These are phyloP conservation scores for Misgurnus mizolepis DNA, from an alignment of 2,113 vertebrate genomes.

Conservation along the genomic window DNA sequence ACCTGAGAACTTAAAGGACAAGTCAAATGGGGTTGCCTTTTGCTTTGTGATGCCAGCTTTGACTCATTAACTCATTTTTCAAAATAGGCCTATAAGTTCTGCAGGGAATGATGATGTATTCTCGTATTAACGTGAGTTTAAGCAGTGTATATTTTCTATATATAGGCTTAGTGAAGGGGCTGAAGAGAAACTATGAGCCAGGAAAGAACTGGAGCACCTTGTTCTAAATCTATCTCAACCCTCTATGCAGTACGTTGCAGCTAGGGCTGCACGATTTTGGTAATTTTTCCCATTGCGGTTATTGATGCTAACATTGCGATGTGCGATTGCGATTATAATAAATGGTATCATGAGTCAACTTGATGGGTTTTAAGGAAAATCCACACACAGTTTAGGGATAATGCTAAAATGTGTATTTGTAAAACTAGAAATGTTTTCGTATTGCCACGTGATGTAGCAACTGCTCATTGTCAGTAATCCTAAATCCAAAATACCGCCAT, in stretches of 20 bases:
- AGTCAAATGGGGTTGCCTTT: conserved; percentile 4
- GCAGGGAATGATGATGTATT: conserved; percentile 6
- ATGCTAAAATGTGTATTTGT: too few relatives aligned
- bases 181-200: conserved; percentile 67
- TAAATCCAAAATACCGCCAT: too few relatives aligned
- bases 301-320: too few relatives aligned
- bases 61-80: not conserved
- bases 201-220: conserved; percentile 76
- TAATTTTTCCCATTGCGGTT: too few relatives aligned
- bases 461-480: too few relatives aligned
- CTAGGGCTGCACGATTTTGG: too few relatives aligned
- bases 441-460: too few relatives aligned
- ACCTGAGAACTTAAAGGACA: conserved; percentile 8
- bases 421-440: too few relatives aligned
- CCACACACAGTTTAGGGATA: too few relatives aligned
- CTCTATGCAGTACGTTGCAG: conserved; percentile 35
- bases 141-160: conserved; percentile 55
- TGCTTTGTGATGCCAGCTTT: conserved; percentile 21
- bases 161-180: conserved; percentile 61
- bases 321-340: too few relatives aligned
- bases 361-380: too few relatives aligned
- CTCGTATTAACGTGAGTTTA: conserved; percentile 21
- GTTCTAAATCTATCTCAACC: conserved; percentile 66
- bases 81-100: not conserved
- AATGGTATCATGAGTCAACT: too few relatives aligned